phyloP scores from a whole-genome alignment of 2,888 invertebrate species.

The Drosophila prolongata region DNA sequence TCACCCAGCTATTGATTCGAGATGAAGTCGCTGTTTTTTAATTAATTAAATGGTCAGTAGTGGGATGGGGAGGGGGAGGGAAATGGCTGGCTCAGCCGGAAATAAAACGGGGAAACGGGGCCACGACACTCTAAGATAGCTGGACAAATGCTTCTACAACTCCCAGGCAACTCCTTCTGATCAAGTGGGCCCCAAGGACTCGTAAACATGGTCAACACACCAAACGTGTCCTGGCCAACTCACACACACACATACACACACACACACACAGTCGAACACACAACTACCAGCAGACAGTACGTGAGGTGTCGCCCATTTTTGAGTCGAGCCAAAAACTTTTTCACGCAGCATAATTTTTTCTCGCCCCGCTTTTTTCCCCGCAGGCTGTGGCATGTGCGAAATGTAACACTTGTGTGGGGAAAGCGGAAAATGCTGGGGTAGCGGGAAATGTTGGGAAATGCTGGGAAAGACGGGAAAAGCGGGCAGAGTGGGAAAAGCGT shows the following conservation, averaged over 20 bases:
- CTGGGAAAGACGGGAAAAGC: background rate
- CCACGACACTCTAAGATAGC: slow-evolving; percentile 6
- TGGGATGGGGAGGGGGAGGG: background rate
- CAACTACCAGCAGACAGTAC: slow-evolving; percentile 10
- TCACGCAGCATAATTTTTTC: slow-evolving; percentile 51
- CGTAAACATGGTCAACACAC: slow-evolving; percentile 72
- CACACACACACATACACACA: slow-evolving; percentile 5
- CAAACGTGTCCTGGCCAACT: slow-evolving; percentile 56
- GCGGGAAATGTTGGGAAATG: background rate
- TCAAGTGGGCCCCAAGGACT: slow-evolving; percentile 76
- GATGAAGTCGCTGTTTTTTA: slow-evolving; percentile 54
- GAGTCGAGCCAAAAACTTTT: slow-evolving; percentile 52
- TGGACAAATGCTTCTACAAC: slow-evolving; percentile 53
- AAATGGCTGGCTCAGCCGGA: slow-evolving; percentile 13
- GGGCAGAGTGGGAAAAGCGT: slow-evolving; percentile 9
- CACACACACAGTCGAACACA: slow-evolving; percentile 5
- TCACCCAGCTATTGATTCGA: slow-evolving; percentile 53
- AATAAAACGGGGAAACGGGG: slow-evolving; percentile 1
- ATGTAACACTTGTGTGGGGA: slow-evolving; percentile 50
- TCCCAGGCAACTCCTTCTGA: slow-evolving; percentile 74
- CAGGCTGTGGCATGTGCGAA: slow-evolving; percentile 33
- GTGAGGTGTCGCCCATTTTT: slow-evolving; percentile 68
- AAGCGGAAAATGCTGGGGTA: background rate
- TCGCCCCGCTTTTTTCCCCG: slow-evolving; percentile 20
- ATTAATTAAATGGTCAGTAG: slow-evolving; percentile 57